Conservation (phyloP, 64 coral and sea anemone genomes). For the Anthopleura sola region DNA sequence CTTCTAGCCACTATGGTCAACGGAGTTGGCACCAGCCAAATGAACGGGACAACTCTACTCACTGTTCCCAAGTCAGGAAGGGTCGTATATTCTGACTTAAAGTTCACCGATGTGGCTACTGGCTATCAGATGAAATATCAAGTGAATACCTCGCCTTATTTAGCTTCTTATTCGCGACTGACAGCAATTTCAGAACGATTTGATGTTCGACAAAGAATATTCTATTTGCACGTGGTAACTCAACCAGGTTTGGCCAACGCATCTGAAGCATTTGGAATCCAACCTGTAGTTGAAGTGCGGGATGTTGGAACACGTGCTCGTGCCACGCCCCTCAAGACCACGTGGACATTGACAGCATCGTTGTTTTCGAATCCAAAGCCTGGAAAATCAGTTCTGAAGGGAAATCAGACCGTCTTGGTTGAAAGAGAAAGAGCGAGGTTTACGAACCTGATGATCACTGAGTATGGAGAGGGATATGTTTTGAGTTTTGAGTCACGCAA, state of each 20-base stretch:
- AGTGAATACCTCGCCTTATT: constrained; percentile 30
- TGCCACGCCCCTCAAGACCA: constrained; percentile 52
- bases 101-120: constrained; percentile 34
- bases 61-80: constrained; percentile 40
- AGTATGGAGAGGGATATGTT: constrained; percentile 48
- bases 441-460: constrained; percentile 44
- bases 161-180: constrained; percentile 38
- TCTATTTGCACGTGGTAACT: constrained; percentile 44
- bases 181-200: constrained; percentile 35
- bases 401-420: constrained; percentile 34
- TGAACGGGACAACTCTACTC: constrained; percentile 24
- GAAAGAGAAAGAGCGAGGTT: constrained; percentile 38
- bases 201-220: constrained; percentile 48
- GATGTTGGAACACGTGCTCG: constrained; percentile 38
- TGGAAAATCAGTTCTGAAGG: constrained; percentile 42
- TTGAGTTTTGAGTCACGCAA: constrained; percentile 43
- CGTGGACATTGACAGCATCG: constrained; percentile 30
- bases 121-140: constrained; percentile 35
- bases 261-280: constrained; percentile 49
- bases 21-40: background rate
- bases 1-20: constrained; percentile 38
- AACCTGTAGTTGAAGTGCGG: constrained; percentile 64
- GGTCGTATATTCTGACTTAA: constrained; percentile 30
- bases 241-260: constrained; percentile 49
- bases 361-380: constrained; percentile 39